Evolutionary conservation across 1,140 invertebrate species (phyloP).

Genomic region (Listronotus oregonensis): DNA sequence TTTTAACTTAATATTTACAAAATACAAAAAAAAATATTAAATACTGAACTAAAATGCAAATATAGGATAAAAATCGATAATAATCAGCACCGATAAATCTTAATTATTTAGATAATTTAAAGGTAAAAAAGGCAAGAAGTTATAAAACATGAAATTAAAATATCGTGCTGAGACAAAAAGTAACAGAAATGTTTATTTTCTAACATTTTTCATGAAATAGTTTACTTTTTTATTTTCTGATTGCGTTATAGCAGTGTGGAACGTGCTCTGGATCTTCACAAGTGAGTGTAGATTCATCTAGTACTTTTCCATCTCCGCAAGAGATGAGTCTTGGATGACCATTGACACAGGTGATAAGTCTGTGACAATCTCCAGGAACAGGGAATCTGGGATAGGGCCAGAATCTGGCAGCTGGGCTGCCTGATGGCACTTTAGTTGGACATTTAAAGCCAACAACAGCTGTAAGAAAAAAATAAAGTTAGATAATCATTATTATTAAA

Average conservation of each 20-base stretch:
- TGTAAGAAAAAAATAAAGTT: constrained; percentile 54
- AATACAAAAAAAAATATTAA: no score
- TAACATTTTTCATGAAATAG: no score
- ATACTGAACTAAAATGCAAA: no score
- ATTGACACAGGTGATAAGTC: constrained; percentile 86
- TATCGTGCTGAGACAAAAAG: no score
- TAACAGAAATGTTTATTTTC: no score
- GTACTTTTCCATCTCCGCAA: constrained; percentile 84
- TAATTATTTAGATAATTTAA: no score
- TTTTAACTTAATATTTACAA: no score
- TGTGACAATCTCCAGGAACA: constrained; percentile 80
- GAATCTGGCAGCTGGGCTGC: constrained; percentile 80
- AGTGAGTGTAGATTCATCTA: constrained; percentile 79
- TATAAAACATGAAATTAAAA: no score
- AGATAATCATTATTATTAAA: no score
- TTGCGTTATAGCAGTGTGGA: constrained; percentile 59
- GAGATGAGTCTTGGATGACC: constrained; percentile 82
- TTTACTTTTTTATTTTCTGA: constrained; percentile 44
- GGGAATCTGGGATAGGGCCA: constrained; percentile 89
- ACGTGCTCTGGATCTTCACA: constrained; percentile 82
- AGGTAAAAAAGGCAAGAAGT: no score
- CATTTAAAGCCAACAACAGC: constrained; percentile 83
- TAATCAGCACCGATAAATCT: no score
- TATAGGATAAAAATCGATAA: no score
- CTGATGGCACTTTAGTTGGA: constrained; percentile 78